A percentile compares a stretch with the other conserved stretches of the same genome.
Evolutionary conservation across 2,888 invertebrate species (phyloP).

Genomic region (Eugnorisma glareosa): DNA sequence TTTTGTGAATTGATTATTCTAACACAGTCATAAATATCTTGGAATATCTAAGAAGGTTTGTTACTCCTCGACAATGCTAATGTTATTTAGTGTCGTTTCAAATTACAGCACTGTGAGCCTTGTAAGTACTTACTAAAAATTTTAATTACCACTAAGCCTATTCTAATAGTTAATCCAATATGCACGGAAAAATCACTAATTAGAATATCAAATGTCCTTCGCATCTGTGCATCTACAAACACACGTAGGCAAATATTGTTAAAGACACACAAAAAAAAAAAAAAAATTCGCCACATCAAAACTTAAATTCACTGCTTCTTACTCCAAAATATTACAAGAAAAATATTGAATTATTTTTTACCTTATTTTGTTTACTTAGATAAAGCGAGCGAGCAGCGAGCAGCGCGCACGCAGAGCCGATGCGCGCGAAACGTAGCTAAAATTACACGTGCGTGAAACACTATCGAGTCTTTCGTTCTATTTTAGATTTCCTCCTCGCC

Average conservation of each 20-base stretch:
- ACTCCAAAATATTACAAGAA: neutral
- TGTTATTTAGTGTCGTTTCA: slow-evolving; percentile 23
- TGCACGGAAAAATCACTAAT: neutral
- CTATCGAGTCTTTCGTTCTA: slow-evolving; percentile 62
- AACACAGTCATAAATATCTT: neutral
- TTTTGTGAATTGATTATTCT: neutral
- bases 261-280: neutral
- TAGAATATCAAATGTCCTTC: slow-evolving; percentile 10
- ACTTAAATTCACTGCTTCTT: neutral
- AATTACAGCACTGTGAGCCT: slow-evolving; percentile 4
- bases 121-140: slow-evolving; percentile 1
- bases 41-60: neutral
- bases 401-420: slow-evolving; percentile 54
- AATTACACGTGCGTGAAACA: slow-evolving; percentile 72
- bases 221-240: slow-evolving; percentile 4
- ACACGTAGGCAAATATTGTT: neutral
- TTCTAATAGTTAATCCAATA: neutral
- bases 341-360: slow-evolving; percentile 11
- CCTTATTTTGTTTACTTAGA: slow-evolving; percentile 52
- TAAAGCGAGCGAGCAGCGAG: neutral
- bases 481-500: slow-evolving; percentile 53
- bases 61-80: slow-evolving; percentile 1
- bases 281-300: slow-evolving; percentile 4
- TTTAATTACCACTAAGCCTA: neutral
- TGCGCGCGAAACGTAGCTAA: slow-evolving; percentile 71